Conservation (phyloP, 2,888 invertebrate species). For the Trichacis sp. region DNA sequence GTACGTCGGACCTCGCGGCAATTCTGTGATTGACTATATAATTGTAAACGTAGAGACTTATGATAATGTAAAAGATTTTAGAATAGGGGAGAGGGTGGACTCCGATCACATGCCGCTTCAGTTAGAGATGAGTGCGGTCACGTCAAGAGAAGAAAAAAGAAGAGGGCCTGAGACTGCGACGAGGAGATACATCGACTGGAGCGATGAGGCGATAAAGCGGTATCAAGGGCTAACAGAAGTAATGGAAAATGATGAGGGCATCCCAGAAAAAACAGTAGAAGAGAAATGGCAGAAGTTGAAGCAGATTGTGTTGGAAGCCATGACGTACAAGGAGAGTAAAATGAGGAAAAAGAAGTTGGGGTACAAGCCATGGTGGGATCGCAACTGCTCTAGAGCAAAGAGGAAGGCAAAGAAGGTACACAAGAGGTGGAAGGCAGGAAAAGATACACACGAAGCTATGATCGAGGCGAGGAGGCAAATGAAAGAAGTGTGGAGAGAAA, state of each 20-base stretch:
- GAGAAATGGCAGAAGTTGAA: slow-evolving; percentile 13
- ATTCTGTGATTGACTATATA: slow-evolving; percentile 36
- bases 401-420: background rate
- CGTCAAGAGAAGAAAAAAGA: slow-evolving; percentile 9
- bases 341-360: slow-evolving; percentile 14
- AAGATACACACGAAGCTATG: background rate
- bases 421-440: slow-evolving; percentile 7
- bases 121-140: background rate
- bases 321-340: slow-evolving; percentile 8
- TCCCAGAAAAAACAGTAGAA: background rate
- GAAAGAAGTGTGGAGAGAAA: slow-evolving; percentile 9
- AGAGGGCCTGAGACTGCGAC: background rate
- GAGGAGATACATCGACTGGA: slow-evolving; percentile 4
- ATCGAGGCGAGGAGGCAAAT: background rate
- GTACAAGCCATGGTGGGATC: slow-evolving; percentile 23
- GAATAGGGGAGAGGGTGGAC: slow-evolving; percentile 23
- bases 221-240: background rate
- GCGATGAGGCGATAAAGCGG: background rate
- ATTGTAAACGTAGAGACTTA: slow-evolving; percentile 16
- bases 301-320: background rate
- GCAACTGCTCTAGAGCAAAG: slow-evolving; percentile 2
- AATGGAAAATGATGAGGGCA: background rate
- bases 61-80: slow-evolving; percentile 11
- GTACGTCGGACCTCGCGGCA: slow-evolving; percentile 24
- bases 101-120: slow-evolving; percentile 28